Conservation (phyloP, 37 sponge, comb jelly and placozoan genomes). For the Crambe crambe region DNA sequence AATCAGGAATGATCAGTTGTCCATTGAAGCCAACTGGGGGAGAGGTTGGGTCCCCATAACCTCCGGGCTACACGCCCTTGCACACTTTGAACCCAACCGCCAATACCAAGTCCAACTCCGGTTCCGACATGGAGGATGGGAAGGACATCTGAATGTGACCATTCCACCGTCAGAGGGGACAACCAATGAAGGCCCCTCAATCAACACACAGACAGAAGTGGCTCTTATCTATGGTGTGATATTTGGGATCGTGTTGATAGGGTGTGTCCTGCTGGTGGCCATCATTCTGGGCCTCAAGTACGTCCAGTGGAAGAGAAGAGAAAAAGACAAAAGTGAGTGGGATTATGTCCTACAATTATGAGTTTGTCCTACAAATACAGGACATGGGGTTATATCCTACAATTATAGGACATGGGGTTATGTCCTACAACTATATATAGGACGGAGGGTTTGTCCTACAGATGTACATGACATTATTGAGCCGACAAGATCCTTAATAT, state of each 20-base stretch:
- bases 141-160: not conserved
- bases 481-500: no score
- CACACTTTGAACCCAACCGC: not conserved
- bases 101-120: constrained; percentile 1
- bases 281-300: constrained; percentile 47
- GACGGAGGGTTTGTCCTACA: no score
- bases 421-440: not conserved
- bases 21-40: not conserved
- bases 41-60: constrained; percentile 5
- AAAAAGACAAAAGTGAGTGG: constrained; percentile 47
- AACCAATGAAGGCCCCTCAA: not conserved
- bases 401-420: not conserved
- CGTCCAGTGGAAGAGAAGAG: constrained; percentile 42
- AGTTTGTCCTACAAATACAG: no score
- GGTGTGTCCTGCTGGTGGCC: constrained; percentile 7
- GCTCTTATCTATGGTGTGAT: constrained; percentile 39
- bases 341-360: not conserved
- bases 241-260: constrained; percentile 13
- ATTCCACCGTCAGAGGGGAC: not conserved
- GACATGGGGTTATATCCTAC: not conserved
- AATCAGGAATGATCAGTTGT: not conserved
- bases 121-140: constrained; percentile 9
- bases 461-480: no score
- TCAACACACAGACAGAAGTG: not conserved
- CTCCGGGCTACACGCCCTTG: constrained; percentile 1